phyloP scores from a whole-genome alignment of 2,888 invertebrate species.

The Pseudococcus longispinus region DNA sequence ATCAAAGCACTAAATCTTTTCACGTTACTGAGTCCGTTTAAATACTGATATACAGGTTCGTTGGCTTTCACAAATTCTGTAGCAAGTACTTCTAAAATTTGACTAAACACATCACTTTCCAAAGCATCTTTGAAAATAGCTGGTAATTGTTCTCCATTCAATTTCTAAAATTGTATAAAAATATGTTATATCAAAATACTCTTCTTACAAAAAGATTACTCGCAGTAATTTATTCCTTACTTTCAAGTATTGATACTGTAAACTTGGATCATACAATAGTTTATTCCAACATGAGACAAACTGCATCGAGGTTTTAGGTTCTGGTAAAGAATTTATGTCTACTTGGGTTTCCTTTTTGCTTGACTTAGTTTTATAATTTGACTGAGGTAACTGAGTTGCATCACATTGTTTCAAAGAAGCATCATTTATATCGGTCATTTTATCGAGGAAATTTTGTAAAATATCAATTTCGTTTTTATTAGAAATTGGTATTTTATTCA shows the following conservation, averaged over 20 bases:
- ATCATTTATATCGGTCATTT: neutral
- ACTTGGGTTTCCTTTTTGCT: neutral
- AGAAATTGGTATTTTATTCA: slow-evolving; percentile 11
- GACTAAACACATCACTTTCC: slow-evolving; percentile 71
- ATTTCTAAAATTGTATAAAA: slow-evolving; percentile 65
- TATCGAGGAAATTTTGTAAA: slow-evolving; percentile 23
- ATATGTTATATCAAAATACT: too few relatives aligned
- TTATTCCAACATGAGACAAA: slow-evolving; percentile 32
- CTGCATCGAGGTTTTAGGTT: slow-evolving; percentile 52
- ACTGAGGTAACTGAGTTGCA: neutral
- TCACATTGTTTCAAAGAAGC: neutral
- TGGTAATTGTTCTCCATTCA: slow-evolving; percentile 69
- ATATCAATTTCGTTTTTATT: slow-evolving; percentile 26
- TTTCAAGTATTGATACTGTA: slow-evolving; percentile 41
- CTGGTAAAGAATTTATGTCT: slow-evolving; percentile 23
- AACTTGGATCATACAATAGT: neutral
- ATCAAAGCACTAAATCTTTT: slow-evolving; percentile 49
- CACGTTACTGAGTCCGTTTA: slow-evolving; percentile 38
- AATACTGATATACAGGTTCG: slow-evolving; percentile 43
- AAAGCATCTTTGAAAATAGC: slow-evolving; percentile 73
- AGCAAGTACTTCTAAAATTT: slow-evolving; percentile 67
- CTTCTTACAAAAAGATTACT: too few relatives aligned
- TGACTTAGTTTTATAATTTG: neutral
- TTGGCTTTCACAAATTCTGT: slow-evolving; percentile 64
- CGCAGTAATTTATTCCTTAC: neutral